These are phyloP conservation scores for Caenorhabditis angaria DNA, from an alignment of 2,888 invertebrate species.

Conservation along the genomic window DNA sequence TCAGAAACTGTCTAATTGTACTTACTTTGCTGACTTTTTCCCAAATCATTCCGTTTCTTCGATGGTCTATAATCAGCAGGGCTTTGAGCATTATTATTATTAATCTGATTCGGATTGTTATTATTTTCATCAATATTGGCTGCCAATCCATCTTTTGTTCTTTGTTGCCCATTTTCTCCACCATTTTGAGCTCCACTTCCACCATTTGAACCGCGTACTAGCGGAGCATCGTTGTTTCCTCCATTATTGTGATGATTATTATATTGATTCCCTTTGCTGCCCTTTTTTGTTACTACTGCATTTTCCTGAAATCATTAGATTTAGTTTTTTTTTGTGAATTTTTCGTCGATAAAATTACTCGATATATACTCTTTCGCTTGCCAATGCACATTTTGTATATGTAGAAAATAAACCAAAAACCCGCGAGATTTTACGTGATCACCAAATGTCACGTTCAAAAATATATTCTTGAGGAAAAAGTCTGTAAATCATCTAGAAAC, in stretches of 20 bases:
- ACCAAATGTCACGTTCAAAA: too few relatives aligned
- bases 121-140: background rate
- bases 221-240: background rate
- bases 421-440: too few relatives aligned
- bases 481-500: too few relatives aligned
- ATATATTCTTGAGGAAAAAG: too few relatives aligned
- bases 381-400: slow-evolving; percentile 8
- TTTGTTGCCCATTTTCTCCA: background rate
- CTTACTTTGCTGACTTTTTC: slow-evolving; percentile 1
- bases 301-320: background rate
- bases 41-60: background rate
- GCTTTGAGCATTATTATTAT: background rate
- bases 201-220: background rate
- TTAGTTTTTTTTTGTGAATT: background rate
- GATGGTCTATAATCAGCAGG: background rate
- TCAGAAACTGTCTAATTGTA: background rate
- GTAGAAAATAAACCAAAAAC: background rate
- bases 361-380: background rate
- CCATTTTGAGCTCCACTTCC: background rate
- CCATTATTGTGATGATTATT: background rate
- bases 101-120: background rate
- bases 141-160: background rate
- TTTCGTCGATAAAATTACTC: background rate
- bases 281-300: slow-evolving; percentile 9
- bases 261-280: slow-evolving; percentile 1